Conservation (phyloP, 2,113 vertebrate species). For the Nyctibius bracteatus region DNA sequence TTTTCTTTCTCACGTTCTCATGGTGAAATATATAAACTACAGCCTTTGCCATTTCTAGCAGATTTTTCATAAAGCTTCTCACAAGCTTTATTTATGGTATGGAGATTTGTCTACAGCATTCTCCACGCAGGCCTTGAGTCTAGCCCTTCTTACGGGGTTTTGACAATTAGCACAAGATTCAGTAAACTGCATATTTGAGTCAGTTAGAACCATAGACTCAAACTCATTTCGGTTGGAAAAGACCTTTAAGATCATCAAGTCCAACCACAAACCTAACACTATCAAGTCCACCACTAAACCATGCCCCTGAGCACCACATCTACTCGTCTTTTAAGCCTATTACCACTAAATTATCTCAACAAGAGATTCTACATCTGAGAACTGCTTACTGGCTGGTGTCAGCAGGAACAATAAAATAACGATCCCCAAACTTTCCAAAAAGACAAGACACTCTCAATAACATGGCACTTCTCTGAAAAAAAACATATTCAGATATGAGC, state of each 20-base stretch:
- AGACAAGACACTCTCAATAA: accelerated
- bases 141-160: not conserved
- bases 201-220: not conserved
- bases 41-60: not conserved
- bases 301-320: no score
- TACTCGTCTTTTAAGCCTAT: no score
- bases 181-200: accelerated
- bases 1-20: not conserved
- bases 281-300: no score
- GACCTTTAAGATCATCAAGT: no score
- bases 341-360: not conserved
- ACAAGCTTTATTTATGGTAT: not conserved
- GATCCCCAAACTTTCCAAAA: not conserved
- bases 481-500: not conserved
- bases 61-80: not conserved
- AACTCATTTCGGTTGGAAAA: no score
- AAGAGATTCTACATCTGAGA: not conserved
- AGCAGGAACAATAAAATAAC: not conserved
- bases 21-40: not conserved
- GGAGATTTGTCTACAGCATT: not conserved
- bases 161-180: not conserved
- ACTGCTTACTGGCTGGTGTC: accelerated
- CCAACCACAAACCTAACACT: no score
- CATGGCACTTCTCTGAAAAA: not conserved
- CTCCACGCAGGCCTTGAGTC: not conserved